Evolutionary conservation across 2,888 invertebrate genomes (phyloP).

Genomic region (Drosophila anomelani): DNA sequence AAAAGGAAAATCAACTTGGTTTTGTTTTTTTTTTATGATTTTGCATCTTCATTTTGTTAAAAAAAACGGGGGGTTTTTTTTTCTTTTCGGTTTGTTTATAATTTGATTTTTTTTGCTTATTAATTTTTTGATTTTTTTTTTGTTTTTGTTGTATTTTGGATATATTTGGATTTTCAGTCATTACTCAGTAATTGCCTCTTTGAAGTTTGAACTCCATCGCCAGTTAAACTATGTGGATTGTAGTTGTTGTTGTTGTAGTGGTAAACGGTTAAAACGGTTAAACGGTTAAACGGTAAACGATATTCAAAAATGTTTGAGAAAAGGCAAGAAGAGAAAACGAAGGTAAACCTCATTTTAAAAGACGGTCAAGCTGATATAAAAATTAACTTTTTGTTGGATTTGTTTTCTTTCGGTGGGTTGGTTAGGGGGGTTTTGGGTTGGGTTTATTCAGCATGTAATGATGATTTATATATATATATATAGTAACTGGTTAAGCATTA

Average conservation of each 20-base stretch:
- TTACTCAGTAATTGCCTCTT: constrained; percentile 94
- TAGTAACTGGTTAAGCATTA: constrained; percentile 8
- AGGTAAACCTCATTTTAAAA: constrained; percentile 71
- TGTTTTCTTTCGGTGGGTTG: not conserved
- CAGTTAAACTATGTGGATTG: constrained; percentile 90
- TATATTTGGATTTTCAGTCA: constrained; percentile 76
- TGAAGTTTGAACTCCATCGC: constrained; percentile 98
- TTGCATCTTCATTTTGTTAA: constrained; percentile 26
- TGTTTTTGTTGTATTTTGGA: constrained; percentile 12
- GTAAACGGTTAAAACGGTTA: constrained; percentile 19
- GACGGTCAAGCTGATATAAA: constrained; percentile 54
- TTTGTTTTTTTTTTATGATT: constrained; percentile 50
- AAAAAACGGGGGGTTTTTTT: constrained; percentile 53
- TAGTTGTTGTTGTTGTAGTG: constrained; percentile 60
- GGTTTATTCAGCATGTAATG: constrained; percentile 25
- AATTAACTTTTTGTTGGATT: constrained; percentile 30
- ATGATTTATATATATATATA: constrained; percentile 1
- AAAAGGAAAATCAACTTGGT: constrained; percentile 75
- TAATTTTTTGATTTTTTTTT: constrained; percentile 2
- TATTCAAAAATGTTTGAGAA: constrained; percentile 75
- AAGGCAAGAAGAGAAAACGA: constrained; percentile 77
- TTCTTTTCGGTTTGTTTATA: constrained; percentile 27
- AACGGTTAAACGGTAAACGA: constrained; percentile 55
- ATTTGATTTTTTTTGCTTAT: constrained; percentile 29
- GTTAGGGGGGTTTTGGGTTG: too few species aligned